Evolutionary conservation across 2,888 invertebrate genomes (phyloP).

Genomic region (Theretra japonica): DNA sequence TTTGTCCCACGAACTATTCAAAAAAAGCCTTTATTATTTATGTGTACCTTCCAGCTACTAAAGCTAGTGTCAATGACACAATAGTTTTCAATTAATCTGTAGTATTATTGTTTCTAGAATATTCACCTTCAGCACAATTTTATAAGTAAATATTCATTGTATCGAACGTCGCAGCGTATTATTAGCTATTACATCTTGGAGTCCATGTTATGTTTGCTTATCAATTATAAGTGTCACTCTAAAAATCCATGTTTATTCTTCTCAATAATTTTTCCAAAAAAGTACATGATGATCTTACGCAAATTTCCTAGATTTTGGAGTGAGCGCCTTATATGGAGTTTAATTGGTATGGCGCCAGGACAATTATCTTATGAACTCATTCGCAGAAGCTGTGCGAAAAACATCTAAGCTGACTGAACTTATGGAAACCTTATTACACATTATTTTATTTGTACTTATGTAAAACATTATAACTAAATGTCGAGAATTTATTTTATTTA

Average conservation of each 20-base stretch:
- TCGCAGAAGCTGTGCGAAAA: not conserved
- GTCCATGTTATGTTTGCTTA: not conserved
- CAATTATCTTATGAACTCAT: slow-evolving; percentile 29
- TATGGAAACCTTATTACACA: not conserved
- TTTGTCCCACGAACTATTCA: too few relatives aligned
- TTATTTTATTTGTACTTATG: too few relatives aligned
- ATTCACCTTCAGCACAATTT: not conserved
- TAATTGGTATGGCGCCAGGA: slow-evolving; percentile 10
- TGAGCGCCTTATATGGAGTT: not conserved
- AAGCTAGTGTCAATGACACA: too few relatives aligned
- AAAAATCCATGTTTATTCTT: slow-evolving; percentile 1
- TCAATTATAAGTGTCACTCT: not conserved
- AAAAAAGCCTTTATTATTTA: too few relatives aligned
- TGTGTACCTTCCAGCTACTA: too few relatives aligned
- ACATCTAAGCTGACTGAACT: not conserved
- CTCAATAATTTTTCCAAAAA: not conserved
- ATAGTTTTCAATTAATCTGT: too few relatives aligned
- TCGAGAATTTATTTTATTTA: too few relatives aligned
- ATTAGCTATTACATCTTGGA: not conserved
- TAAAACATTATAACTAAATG: too few relatives aligned
- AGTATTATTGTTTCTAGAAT: not conserved
- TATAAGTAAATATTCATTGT: not conserved
- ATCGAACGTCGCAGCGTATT: not conserved
- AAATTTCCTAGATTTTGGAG: slow-evolving; percentile 25
- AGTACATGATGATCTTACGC: not conserved